Evolutionary conservation across 2,888 invertebrate genomes (phyloP), one percentile per base, ranked within the genome.

Genomic region (Ganaspis brasiliensis): DNA sequence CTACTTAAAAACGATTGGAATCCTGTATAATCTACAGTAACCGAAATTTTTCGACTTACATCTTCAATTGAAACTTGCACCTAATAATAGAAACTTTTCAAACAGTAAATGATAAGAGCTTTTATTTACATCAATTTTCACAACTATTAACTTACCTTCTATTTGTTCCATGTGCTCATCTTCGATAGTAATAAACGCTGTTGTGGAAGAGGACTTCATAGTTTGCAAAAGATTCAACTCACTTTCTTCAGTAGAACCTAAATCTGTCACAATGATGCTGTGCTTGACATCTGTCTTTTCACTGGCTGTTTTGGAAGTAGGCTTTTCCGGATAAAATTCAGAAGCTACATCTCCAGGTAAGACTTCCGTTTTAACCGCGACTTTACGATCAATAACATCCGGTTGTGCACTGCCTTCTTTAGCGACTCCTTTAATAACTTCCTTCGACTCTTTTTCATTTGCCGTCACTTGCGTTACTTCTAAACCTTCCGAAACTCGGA

Each of bases 261-360:
- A 89, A 85, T 93, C 93, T 71, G 92, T 93, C 75, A 94, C 89
- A 72, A 93, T 89, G 63, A 94, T 84, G 81, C 93, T 92, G 83
- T 92, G 92, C 72, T 91, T 90, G 73, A 89, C 83, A 59, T 89
- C 89, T 37, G 88, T 84, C 5, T 89, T 82, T 76, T 89, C 83
- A 72, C 84, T 85, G 12, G 91, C 89, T 52, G 79, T 86, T 86
- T 88, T 92, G 77, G 84, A 83, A 73, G 79, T 84, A 26, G 88
- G 89, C 76, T 85, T 87, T 6, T 82, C 80, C 3, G 85, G 70
- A 31, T 81, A 76, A 57, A 91, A 88, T 78, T 89, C 90, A 40
- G 82, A 79, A 12, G 84, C 83, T 37, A 81, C 76, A 57, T 83
- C 85, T 79, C 89, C 90, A 1, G 90, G 82, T 9, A 85, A 82